These are phyloP conservation scores for Mormyrops boulengeri DNA, from an alignment of 2,797 vertebrate species.

Conservation along the genomic window DNA sequence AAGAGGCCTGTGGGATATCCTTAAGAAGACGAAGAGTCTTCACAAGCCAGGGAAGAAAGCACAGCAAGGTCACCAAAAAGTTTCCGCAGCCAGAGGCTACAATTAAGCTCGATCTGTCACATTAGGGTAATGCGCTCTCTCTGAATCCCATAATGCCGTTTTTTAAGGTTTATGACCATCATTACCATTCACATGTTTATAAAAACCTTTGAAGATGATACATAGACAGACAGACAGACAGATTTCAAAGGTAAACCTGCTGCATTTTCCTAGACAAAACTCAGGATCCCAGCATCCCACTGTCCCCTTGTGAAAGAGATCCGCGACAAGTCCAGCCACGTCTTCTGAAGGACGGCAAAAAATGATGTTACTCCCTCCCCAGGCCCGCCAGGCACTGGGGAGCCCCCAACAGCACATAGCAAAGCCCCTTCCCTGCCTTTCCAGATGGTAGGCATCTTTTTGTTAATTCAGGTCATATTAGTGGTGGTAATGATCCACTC, in stretches of 20 bases:
- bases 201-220: background rate
- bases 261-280: background rate
- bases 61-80: conserved; percentile 21
- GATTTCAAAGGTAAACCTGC: background rate
- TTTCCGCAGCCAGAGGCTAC: conserved; percentile 22
- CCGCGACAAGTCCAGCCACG: conserved; percentile 26
- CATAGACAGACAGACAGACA: background rate
- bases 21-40: background rate
- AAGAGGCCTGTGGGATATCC: conserved; percentile 20
- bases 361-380: background rate
- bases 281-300: background rate
- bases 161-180: conserved; percentile 22
- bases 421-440: background rate
- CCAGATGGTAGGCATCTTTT: background rate
- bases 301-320: background rate
- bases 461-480: background rate
- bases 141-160: conserved; percentile 16
- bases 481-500: background rate
- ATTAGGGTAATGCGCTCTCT: conserved; percentile 25
- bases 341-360: conserved; percentile 22
- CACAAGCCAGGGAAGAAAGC: background rate
- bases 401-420: background rate
- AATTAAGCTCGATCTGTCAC: conserved; percentile 25
- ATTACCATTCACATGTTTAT: conserved; percentile 22
- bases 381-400: background rate